Conservation (phyloP, 1,140 invertebrate genomes). For the Acarapis woodi region DNA sequence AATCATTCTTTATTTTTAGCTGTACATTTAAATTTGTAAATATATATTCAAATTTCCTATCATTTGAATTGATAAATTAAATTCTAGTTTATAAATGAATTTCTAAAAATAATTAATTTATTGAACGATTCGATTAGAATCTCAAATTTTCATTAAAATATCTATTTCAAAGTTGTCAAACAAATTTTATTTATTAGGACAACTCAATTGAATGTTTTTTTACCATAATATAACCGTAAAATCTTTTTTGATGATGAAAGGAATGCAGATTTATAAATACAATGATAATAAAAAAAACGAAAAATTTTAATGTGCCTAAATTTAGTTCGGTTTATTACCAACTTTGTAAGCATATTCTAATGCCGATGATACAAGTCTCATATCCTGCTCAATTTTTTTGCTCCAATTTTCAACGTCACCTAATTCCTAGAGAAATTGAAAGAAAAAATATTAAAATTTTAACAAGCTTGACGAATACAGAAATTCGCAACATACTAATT, state of each 20-base stretch:
- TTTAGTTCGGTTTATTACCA: constrained; percentile 1
- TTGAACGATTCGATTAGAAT: too few relatives aligned
- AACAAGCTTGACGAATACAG: neutral
- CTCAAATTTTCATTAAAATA: too few relatives aligned
- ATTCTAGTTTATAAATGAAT: neutral
- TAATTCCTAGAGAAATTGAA: constrained; percentile 32
- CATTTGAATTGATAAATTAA: neutral
- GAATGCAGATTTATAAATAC: too few relatives aligned
- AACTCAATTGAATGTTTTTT: too few relatives aligned
- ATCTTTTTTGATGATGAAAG: too few relatives aligned
- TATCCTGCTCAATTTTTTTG: constrained; percentile 78
- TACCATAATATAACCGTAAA: too few relatives aligned
- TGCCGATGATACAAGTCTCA: constrained; percentile 65
- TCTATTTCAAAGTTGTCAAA: too few relatives aligned
- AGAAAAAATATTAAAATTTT: neutral
- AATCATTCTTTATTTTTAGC: neutral
- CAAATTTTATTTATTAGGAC: too few relatives aligned
- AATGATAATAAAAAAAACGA: too few relatives aligned
- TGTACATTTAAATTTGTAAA: neutral
- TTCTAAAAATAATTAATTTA: too few relatives aligned
- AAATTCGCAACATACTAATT: neutral
- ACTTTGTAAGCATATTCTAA: constrained; percentile 72
- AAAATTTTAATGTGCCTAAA: too few relatives aligned
- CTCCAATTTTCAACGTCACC: constrained; percentile 98
- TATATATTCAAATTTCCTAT: neutral